A percentile compares a stretch with the other conserved stretches of the same genome.
Evolutionary conservation across 2,797 vertebrate species (phyloP).

Genomic region (Mormyrus hasselquistii): DNA sequence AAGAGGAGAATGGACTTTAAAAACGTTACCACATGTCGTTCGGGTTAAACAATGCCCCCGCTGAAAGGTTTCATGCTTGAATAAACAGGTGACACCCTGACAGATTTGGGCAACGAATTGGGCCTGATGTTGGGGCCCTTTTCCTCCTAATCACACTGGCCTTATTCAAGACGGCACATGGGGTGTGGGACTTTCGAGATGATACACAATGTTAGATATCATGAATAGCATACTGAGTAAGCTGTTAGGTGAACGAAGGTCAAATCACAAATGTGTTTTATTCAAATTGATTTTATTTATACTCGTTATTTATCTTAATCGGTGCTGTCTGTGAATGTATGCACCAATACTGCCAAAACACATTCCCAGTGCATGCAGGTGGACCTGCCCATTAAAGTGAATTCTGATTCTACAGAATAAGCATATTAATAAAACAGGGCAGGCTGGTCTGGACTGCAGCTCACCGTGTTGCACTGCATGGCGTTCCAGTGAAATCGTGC

Average conservation of each 20-base stretch:
- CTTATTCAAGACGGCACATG: not conserved
- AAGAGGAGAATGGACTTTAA: constrained; percentile 4
- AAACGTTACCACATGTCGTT: not conserved
- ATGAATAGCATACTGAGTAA: not conserved
- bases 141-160: not conserved
- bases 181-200: not conserved
- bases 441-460: not conserved
- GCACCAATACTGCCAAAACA: not conserved
- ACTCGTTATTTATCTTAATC: not conserved
- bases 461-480: not conserved
- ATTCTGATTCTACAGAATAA: not conserved
- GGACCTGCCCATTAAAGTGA: not conserved
- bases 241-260: not conserved
- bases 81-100: not conserved
- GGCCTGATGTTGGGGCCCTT: not conserved
- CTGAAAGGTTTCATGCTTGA: not conserved
- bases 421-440: not conserved
- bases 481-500: not conserved
- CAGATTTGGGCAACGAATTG: not conserved
- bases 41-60: not conserved
- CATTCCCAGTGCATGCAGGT: not conserved
- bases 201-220: not conserved
- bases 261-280: not conserved
- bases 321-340: not conserved
- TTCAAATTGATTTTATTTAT: not conserved